Evolutionary conservation across 2,113 vertebrate genomes (phyloP), one percentile per base, ranked within the genome.

Genomic region (Nipponia nippon): DNA sequence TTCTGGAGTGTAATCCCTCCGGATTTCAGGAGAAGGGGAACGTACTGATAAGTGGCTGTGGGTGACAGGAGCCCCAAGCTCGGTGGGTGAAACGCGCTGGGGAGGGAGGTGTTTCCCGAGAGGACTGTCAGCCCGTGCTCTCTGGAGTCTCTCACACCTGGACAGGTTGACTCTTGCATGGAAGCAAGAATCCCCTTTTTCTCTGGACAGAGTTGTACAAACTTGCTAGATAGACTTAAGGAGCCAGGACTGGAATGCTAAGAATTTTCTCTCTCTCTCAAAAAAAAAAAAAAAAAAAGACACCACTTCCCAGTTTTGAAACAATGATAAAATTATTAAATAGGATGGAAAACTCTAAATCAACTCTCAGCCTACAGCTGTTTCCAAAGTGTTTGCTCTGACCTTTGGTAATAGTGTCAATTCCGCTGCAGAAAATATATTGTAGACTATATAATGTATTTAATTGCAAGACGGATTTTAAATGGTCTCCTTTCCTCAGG

Each of bases 111-210:
- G 49, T 77, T 88, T 90, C 89, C 55, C 77, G 92, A 84, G 75
- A 94, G 80, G 90, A 95, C 92, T 95, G 84, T 90, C 95, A 96
- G 6, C 83, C 66, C 70, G 58, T 71, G 47, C 73, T 89, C 73
- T 89, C 84, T 44, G 42, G 93, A 97, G 94, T 72, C 87, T 89
- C 79, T 90, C 87, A 78, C 97, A 98, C 97, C 96, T 83, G 95
- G 96, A 96, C 98, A 98, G 97, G 98, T 98, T 98, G 97, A 91
- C 96, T 98, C 98, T 98, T 98, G 98, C 95, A 97, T 95, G 97
- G 87, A 95, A 85, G 96, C 88, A 97, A 97, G 97, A 98, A 98
- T 98, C 97, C 97, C 85, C 90, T 96, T 97, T 97, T 97, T 97
- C 92, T 96, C 69, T 95, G 93, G 91, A 97, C n/a, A 91, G 97